Percentiles rank a stretch among this genome's conserved stretches.
phyloP scores from a whole-genome alignment of 2,888 invertebrate genomes.

The Oxyteleia sp. region DNA sequence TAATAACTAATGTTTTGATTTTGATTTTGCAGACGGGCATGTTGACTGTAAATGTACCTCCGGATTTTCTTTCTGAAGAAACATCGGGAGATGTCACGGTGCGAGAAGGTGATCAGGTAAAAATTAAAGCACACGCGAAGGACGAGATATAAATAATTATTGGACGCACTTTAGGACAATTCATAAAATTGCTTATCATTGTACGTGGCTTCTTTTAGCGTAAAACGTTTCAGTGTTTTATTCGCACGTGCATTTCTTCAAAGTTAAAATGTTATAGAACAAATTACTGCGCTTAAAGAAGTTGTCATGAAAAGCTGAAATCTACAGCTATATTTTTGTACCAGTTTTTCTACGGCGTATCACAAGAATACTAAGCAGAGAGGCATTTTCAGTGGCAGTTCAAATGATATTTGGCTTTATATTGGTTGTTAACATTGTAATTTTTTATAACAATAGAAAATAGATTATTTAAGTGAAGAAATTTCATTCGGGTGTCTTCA shows the following conservation, averaged over 20 bases:
- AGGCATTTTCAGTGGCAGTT: constrained; percentile 21
- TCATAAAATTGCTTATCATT: constrained; percentile 14
- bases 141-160: constrained; percentile 22
- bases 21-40: too few relatives aligned
- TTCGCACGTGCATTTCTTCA: constrained; percentile 8
- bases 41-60: constrained; percentile 94
- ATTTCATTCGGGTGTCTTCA: too few relatives aligned
- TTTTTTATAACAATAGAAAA: neutral
- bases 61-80: constrained; percentile 95
- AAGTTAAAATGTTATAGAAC: constrained; percentile 30
- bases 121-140: constrained; percentile 10
- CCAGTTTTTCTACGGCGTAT: constrained; percentile 13
- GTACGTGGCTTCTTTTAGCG: constrained; percentile 8
- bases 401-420: constrained; percentile 24
- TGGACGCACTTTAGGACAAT: constrained; percentile 5
- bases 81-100: constrained; percentile 97
- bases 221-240: constrained; percentile 26
- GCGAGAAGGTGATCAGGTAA: constrained; percentile 92
- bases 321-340: constrained; percentile 42
- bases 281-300: constrained; percentile 45
- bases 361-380: constrained; percentile 41
- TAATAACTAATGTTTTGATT: too few relatives aligned
- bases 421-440: neutral
- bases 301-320: constrained; percentile 47
- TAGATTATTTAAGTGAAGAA: too few relatives aligned